Evolutionary conservation across 2,888 invertebrate genomes (phyloP).

Genomic region (Arctia plantaginis): DNA sequence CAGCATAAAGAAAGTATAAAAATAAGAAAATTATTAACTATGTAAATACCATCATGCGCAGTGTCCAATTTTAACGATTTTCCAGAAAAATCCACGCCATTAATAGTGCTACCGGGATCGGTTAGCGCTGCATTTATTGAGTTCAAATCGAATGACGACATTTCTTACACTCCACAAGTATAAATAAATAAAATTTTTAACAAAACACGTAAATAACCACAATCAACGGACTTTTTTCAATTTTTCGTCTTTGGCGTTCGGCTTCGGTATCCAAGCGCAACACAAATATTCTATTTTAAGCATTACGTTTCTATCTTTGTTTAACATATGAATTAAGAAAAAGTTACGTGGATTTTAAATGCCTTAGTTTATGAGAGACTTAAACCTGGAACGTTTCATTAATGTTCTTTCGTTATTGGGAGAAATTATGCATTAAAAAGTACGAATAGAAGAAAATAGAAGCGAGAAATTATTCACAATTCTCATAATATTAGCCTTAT

Average conservation of each 20-base stretch:
- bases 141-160: conserved; percentile 85
- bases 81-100: conserved; percentile 93
- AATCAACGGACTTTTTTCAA: conserved; percentile 71
- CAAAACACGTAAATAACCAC: conserved; percentile 52
- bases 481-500: too few species aligned
- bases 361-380: not conserved
- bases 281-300: not conserved
- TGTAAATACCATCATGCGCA: conserved; percentile 90
- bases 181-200: conserved; percentile 51
- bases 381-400: not conserved
- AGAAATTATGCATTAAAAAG: not conserved
- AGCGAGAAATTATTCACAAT: too few species aligned
- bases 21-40: not conserved
- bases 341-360: not conserved
- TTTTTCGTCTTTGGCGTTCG: conserved; percentile 48
- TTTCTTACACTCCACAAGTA: conserved; percentile 54
- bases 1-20: not conserved
- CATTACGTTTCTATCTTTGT: conserved; percentile 24
- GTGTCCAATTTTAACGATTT: conserved; percentile 92
- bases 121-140: conserved; percentile 83
- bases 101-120: conserved; percentile 74
- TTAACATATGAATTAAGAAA: not conserved
- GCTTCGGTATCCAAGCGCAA: not conserved
- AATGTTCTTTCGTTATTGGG: not conserved
- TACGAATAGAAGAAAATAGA: not conserved